phyloP scores from a whole-genome alignment of 2,113 vertebrate species.

The Phyllostomus hastatus region DNA sequence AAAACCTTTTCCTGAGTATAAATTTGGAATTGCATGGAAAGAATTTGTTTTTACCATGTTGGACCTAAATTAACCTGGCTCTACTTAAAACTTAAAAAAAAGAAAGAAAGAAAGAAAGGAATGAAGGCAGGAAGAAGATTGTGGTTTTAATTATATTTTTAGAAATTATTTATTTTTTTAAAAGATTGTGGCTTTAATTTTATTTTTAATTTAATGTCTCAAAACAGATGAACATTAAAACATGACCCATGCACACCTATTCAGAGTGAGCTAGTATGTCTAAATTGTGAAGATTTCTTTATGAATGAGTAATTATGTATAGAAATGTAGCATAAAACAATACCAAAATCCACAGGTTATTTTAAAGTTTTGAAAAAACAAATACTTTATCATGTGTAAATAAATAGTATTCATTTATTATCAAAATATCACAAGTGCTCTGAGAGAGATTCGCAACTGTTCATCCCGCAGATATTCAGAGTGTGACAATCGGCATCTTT shows the following conservation, averaged over 20 bases:
- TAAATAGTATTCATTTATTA: not conserved
- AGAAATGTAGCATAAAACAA: not conserved
- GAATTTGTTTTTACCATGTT: slow-evolving; percentile 16
- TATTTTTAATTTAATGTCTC: slow-evolving; percentile 29
- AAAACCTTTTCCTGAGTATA: slow-evolving; percentile 17
- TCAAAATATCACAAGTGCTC: not conserved
- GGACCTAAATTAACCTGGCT: not conserved
- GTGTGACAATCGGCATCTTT: not conserved
- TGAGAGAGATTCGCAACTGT: not conserved
- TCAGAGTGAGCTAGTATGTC: not conserved
- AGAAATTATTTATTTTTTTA: not conserved
- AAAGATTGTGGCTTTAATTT: not conserved
- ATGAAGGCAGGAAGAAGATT: not conserved
- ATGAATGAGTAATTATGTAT: not conserved
- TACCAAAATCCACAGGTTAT: not conserved
- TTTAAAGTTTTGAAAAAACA: not conserved
- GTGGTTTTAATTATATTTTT: slow-evolving; percentile 29
- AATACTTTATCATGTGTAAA: not conserved
- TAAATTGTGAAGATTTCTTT: slow-evolving; percentile 8
- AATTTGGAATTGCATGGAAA: slow-evolving; percentile 53
- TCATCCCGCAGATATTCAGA: not conserved
- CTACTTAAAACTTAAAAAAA: not conserved
- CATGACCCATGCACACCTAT: not conserved
- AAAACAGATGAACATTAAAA: slow-evolving; percentile 8
- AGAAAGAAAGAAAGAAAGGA: not conserved